These are phyloP conservation scores for Mastomys natalensis DNA, from an alignment of 2,113 vertebrate species.

Conservation along the genomic window DNA sequence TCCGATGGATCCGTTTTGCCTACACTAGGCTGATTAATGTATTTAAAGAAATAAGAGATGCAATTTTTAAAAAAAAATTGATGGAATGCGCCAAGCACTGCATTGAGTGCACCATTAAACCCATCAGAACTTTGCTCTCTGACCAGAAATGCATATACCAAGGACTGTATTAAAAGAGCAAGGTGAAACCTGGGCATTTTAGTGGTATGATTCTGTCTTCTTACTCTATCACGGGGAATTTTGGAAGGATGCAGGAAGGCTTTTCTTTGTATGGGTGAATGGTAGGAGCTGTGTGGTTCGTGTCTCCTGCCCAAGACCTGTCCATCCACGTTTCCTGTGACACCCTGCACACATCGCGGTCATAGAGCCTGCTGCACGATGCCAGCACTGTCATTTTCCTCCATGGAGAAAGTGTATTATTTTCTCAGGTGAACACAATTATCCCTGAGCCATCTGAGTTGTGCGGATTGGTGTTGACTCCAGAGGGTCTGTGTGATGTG, in stretches of 20 bases:
- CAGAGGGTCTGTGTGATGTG: neutral
- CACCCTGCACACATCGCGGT: neutral
- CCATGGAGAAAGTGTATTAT: neutral
- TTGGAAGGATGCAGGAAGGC: slow-evolving; percentile 75
- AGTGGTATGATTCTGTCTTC: slow-evolving; percentile 76
- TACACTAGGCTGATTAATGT: slow-evolving; percentile 92
- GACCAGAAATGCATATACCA: slow-evolving; percentile 90
- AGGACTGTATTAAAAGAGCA: slow-evolving; percentile 86
- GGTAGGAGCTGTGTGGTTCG: neutral
- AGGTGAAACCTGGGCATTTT: slow-evolving; percentile 86
- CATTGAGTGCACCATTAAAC: slow-evolving; percentile 91
- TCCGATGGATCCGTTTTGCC: slow-evolving; percentile 93
- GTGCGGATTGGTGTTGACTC: neutral
- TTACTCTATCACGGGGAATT: slow-evolving; percentile 78
- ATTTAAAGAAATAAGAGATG: slow-evolving; percentile 93
- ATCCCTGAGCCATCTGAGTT: neutral
- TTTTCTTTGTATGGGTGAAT: slow-evolving; percentile 17
- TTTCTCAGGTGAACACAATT: slow-evolving; percentile 40
- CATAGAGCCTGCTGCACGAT: neutral
- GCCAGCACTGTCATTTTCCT: neutral
- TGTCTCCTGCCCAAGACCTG: slow-evolving; percentile 40
- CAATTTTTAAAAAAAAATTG: slow-evolving; percentile 89
- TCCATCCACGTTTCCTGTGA: neutral
- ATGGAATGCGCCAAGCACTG: slow-evolving; percentile 90
- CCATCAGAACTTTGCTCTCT: slow-evolving; percentile 91